Base-by-base conservation (phyloP, 2,797 vertebrate genomes). In the Typhlichthys eigenmanni region DNA sequence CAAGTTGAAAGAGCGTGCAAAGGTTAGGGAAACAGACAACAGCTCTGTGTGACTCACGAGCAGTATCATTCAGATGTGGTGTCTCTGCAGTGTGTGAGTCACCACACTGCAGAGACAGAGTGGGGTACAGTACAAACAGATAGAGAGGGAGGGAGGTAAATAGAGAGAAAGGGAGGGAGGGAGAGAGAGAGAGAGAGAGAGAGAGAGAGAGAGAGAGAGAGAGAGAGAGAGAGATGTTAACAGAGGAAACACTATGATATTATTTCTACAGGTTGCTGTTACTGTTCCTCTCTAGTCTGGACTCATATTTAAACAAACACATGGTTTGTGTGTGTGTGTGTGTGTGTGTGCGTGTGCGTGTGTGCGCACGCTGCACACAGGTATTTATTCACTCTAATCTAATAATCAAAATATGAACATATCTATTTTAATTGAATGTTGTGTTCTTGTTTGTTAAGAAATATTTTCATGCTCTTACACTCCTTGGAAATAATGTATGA, bases 71-170 rank as follows among this genome's bases (percentile, higher is more conserved):
- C 82, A 84, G 81, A 83, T 84, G 74, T 78, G 73, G 75, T 73
- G 49, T 84, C 83, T 86, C 88, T 88, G 89, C 85, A 90, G 88
- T 86, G 85, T 88, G 82, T 92, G 89, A 92, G 87, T 92, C 91
- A 92, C 88, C 84, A 87, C 88, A 85, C 88, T 83, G 85, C 81
- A 86, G 81, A 81, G 84, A 84, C 84, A 84, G 69, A 64, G 68
- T 32, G 72, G 80, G 79, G 64, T 66, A 60, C 69, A 70, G 78
- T 54, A 38, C 1, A 14, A 24, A 24, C 24, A 70, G 62, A 65
- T 62, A 64, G 72, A 13, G 66, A 66, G 68, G 53, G 69, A 38
- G 43, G 69, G 73, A 46, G 24, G 29, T 13, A 29, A 16, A 13
- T 14, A 54, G 47, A 62, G 58, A 43, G 58, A 58, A 56, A 49